Percentiles rank a stretch among this genome's conserved stretches.
Evolutionary conservation across 1,140 invertebrate species (phyloP).

Genomic region (Tyrophagus putrescentiae): DNA sequence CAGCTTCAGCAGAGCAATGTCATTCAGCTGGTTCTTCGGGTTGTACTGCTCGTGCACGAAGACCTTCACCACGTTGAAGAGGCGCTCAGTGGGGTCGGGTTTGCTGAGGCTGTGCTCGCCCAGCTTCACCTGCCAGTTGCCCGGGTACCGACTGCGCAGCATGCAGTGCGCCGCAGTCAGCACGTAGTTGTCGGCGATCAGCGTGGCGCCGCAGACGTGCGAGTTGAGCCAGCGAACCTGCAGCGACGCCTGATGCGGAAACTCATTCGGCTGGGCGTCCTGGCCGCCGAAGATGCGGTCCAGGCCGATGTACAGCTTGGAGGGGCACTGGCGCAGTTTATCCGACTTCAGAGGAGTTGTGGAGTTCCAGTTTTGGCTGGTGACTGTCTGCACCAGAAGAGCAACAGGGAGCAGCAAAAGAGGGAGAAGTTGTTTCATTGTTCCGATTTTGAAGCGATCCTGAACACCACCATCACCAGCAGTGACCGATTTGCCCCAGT

Average conservation of each 20-base stretch:
- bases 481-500: no score
- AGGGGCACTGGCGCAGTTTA: neutral
- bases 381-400: no score
- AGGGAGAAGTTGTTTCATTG: no score
- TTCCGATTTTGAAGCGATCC: no score
- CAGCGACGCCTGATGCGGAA: constrained; percentile 54
- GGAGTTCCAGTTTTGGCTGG: no score
- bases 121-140: constrained; percentile 8
- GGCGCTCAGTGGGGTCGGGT: neutral
- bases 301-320: neutral
- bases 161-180: constrained; percentile 82
- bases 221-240: constrained; percentile 34
- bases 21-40: neutral
- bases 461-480: no score
- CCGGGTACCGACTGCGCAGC: constrained; percentile 40
- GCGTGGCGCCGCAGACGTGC: constrained; percentile 76
- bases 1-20: constrained; percentile 14
- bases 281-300: constrained; percentile 53
- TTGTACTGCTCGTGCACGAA: constrained; percentile 13
- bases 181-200: constrained; percentile 63
- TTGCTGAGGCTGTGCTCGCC: constrained; percentile 6
- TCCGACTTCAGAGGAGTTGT: neutral
- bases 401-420: no score
- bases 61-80: constrained; percentile 1
- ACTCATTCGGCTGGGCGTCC: constrained; percentile 54